A percentile compares a stretch with the other conserved stretches of the same genome.
Evolutionary conservation across 2,888 invertebrate species (phyloP).

Genomic region (Pimpla rufipes): DNA sequence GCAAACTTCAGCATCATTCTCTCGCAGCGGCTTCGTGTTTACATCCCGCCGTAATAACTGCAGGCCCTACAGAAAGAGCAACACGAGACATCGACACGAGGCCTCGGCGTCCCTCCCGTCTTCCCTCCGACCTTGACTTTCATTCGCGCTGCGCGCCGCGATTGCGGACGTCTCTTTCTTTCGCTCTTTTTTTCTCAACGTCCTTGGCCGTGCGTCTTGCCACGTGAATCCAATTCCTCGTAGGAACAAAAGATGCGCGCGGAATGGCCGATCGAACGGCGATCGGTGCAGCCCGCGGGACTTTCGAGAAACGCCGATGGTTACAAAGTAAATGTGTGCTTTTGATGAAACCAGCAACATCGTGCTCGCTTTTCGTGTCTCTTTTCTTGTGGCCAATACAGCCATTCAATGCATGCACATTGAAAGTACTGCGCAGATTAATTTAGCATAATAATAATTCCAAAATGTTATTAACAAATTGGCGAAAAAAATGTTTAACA

Average conservation of each 20-base stretch:
- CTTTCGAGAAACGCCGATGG: slow-evolving; percentile 23
- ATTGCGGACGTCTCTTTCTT: background rate
- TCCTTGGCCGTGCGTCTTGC: slow-evolving; percentile 18
- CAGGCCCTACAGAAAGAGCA: slow-evolving; percentile 19
- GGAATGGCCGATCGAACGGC: background rate
- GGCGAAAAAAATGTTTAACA: too few species aligned
- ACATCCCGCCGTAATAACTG: slow-evolving; percentile 10
- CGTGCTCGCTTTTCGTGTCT: too few species aligned
- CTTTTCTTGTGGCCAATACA: too few species aligned
- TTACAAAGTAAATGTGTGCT: background rate
- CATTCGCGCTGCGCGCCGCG: background rate
- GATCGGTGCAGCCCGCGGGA: background rate
- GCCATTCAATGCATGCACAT: too few species aligned
- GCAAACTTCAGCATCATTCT: too few species aligned
- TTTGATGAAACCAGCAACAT: too few species aligned
- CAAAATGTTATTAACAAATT: too few species aligned
- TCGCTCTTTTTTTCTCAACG: background rate
- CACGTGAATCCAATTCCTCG: slow-evolving; percentile 8
- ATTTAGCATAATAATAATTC: too few species aligned
- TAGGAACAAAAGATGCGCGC: slow-evolving; percentile 12
- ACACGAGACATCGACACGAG: background rate
- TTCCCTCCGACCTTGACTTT: slow-evolving; percentile 59
- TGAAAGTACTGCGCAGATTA: too few species aligned
- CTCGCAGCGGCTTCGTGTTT: slow-evolving; percentile 46
- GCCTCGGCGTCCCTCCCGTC: background rate